Conservation (phyloP, 2,888 invertebrate genomes). For the Andrena praecox region DNA sequence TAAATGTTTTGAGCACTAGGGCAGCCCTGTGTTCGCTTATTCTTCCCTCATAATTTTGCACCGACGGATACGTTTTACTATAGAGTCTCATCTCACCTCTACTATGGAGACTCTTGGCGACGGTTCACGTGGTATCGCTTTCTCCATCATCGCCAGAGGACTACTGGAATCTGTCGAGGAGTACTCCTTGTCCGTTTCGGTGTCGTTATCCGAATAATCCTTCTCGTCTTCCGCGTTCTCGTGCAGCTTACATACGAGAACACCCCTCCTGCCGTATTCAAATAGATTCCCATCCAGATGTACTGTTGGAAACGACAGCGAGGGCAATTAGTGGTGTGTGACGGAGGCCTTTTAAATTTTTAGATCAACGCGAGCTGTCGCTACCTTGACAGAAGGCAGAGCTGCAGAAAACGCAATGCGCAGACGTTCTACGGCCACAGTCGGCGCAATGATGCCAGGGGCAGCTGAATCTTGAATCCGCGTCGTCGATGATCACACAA, state of each 20-base stretch:
- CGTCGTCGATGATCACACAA: slow-evolving; percentile 74
- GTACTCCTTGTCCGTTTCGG: slow-evolving; percentile 76
- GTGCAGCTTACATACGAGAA: slow-evolving; percentile 77
- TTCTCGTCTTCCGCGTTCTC: slow-evolving; percentile 74
- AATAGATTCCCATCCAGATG: slow-evolving; percentile 78
- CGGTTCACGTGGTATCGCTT: slow-evolving; percentile 73
- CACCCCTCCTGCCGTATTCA: slow-evolving; percentile 72
- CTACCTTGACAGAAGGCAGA: slow-evolving; percentile 82
- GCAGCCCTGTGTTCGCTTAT: slow-evolving; percentile 27
- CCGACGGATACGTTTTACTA: slow-evolving; percentile 20
- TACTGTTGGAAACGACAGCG: slow-evolving; percentile 59
- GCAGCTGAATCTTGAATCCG: slow-evolving; percentile 77
- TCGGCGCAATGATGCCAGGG: slow-evolving; percentile 81
- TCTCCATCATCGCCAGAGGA: slow-evolving; percentile 68
- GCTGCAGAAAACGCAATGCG: slow-evolving; percentile 80
- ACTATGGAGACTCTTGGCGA: slow-evolving; percentile 80
- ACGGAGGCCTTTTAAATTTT: neutral
- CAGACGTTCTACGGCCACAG: slow-evolving; percentile 78
- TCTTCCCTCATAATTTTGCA: slow-evolving; percentile 14
- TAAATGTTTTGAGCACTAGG: slow-evolving; percentile 17
- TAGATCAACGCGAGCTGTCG: neutral
- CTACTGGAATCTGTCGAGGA: slow-evolving; percentile 77
- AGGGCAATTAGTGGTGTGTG: slow-evolving; percentile 23
- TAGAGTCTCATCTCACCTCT: slow-evolving; percentile 79
- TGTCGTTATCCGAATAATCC: slow-evolving; percentile 76